These are phyloP conservation scores for Orthonevra nobilis DNA, from an alignment of 2,888 invertebrate genomes.

Conservation along the genomic window DNA sequence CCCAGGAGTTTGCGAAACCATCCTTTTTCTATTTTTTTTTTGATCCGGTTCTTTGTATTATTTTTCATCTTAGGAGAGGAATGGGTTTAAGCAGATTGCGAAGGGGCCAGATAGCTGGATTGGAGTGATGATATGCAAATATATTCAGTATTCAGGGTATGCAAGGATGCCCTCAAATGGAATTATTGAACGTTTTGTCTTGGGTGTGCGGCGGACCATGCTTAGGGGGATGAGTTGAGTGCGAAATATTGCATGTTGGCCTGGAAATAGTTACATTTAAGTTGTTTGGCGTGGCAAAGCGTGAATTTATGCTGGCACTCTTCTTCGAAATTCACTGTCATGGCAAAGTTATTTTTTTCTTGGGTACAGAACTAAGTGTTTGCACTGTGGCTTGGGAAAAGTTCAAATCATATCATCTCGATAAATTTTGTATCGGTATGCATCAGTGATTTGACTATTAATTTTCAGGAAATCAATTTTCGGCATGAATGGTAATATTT, in stretches of 20 bases:
- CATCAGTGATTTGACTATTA: too few species aligned
- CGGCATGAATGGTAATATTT: too few species aligned
- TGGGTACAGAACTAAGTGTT: too few species aligned
- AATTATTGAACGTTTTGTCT: slow-evolving; percentile 41
- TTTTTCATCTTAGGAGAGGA: slow-evolving; percentile 26
- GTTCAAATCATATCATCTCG: too few species aligned
- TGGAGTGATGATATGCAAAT: slow-evolving; percentile 65
- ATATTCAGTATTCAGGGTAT: slow-evolving; percentile 46
- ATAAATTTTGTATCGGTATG: too few species aligned
- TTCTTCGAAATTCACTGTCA: neutral
- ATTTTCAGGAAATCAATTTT: too few species aligned
- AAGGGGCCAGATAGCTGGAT: slow-evolving; percentile 34
- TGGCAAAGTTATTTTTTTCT: too few species aligned
- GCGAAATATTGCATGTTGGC: slow-evolving; percentile 43
- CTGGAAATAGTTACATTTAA: slow-evolving; percentile 19
- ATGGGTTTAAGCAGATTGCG: slow-evolving; percentile 45
- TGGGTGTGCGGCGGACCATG: slow-evolving; percentile 5
- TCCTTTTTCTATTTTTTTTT: slow-evolving; percentile 1
- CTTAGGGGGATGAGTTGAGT: slow-evolving; percentile 16
- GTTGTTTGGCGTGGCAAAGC: neutral
- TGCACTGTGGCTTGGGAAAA: too few species aligned
- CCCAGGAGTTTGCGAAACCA: slow-evolving; percentile 20
- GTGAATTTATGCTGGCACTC: neutral
- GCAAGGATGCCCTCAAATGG: slow-evolving; percentile 16
- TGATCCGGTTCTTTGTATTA: neutral